A percentile compares a stretch with the other conserved stretches of the same genome.
Evolutionary conservation across 2,797 vertebrate genomes (phyloP).

Genomic region (Lutjanus campechanus): DNA sequence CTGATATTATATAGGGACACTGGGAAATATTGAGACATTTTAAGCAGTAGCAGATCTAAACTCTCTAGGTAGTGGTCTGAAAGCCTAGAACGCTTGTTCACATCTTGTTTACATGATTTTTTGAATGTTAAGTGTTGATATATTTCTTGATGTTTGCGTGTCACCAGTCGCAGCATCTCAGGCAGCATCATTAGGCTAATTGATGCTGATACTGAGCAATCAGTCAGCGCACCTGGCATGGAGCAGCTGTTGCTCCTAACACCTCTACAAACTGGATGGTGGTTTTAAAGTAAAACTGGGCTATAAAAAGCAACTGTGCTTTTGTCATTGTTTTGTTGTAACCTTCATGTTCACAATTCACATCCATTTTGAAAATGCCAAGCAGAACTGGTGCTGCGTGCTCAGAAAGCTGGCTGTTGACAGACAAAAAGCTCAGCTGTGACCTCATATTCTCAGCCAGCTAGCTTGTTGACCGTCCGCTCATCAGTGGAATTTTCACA

Average conservation of each 20-base stretch:
- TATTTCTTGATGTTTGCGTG: slow-evolving; percentile 22
- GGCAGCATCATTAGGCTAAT: slow-evolving; percentile 60
- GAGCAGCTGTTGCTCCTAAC: slow-evolving; percentile 28
- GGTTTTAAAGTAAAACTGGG: slow-evolving; percentile 8
- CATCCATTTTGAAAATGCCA: slow-evolving; percentile 18
- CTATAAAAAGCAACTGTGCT: neutral
- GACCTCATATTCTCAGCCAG: slow-evolving; percentile 19
- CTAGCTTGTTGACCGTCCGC: slow-evolving; percentile 21
- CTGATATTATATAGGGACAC: neutral
- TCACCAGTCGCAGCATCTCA: slow-evolving; percentile 12
- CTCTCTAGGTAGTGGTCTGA: neutral
- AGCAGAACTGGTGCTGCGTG: slow-evolving; percentile 8
- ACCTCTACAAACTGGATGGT: neutral
- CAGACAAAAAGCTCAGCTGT: slow-evolving; percentile 12
- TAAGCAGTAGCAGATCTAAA: neutral
- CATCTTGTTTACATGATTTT: slow-evolving; percentile 11
- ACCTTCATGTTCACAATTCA: slow-evolving; percentile 19
- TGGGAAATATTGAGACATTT: neutral
- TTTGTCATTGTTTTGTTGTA: slow-evolving; percentile 5
- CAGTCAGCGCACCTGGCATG: slow-evolving; percentile 57
- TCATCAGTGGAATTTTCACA: slow-evolving; percentile 11
- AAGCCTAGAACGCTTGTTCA: neutral
- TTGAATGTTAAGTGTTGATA: slow-evolving; percentile 12
- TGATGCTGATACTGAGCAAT: slow-evolving; percentile 57
- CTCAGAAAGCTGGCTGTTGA: slow-evolving; percentile 20